Conservation (phyloP, 2,888 invertebrate species). For the Cheilosia vulpina region DNA sequence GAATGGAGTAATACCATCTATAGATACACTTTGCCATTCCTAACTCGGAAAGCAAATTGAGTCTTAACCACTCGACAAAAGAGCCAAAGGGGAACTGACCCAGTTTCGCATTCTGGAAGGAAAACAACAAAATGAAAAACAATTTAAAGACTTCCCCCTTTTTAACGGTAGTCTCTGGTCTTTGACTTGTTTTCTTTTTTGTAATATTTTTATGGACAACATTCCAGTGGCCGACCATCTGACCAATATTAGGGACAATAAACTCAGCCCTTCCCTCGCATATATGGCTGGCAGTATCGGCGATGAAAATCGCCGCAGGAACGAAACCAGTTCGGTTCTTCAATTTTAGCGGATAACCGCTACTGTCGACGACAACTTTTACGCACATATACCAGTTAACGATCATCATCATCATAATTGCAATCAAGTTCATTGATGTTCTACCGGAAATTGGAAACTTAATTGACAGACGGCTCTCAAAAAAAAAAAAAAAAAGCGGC, state of each 20-base stretch:
- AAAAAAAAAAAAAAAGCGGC: background rate
- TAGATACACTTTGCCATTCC: conserved; percentile 47
- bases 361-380: conserved; percentile 26
- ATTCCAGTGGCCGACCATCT: conserved; percentile 39
- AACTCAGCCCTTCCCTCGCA: conserved; percentile 14
- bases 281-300: background rate
- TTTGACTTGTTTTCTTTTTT: conserved; percentile 41
- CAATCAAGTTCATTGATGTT: conserved; percentile 55
- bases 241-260: conserved; percentile 56
- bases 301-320: conserved; percentile 22
- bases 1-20: conserved; percentile 19
- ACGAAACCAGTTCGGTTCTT: conserved; percentile 23
- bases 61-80: conserved; percentile 39
- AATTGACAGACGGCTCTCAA: conserved; percentile 45
- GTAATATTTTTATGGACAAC: conserved; percentile 25
- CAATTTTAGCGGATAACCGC: conserved; percentile 22
- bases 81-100: conserved; percentile 51
- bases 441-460: conserved; percentile 55
- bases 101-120: conserved; percentile 38
- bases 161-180: conserved; percentile 31
- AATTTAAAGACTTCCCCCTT: conserved; percentile 51
- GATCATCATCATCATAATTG: background rate
- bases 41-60: conserved; percentile 56
- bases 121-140: conserved; percentile 14
- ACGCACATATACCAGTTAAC: conserved; percentile 2